Evolutionary conservation across 2,113 vertebrate species (phyloP).

Genomic region (Notothenia rossii): DNA sequence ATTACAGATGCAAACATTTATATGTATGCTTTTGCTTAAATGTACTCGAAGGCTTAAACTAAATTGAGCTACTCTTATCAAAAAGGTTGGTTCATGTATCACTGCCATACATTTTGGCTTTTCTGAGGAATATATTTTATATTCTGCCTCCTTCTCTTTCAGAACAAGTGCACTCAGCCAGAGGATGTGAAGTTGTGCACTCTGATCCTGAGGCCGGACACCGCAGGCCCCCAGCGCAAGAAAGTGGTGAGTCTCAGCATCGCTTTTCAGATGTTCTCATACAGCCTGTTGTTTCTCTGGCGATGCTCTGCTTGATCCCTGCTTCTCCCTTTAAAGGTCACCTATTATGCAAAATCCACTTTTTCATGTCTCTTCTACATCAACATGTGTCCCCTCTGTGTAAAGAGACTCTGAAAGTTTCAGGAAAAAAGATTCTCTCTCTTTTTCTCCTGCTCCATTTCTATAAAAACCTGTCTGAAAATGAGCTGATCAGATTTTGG

Average conservation of each 20-base stretch:
- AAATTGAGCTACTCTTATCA: background rate
- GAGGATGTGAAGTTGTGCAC: conserved; percentile 85
- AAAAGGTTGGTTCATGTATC: background rate
- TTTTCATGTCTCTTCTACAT: too few relatives aligned
- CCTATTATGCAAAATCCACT: too few relatives aligned
- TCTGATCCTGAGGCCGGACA: conserved; percentile 76
- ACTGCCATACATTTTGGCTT: background rate
- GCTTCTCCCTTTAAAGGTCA: background rate
- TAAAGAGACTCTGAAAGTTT: too few relatives aligned
- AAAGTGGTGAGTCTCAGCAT: conserved; percentile 77
- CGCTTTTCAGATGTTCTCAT: background rate
- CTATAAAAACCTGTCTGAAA: too few relatives aligned
- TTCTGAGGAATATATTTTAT: background rate
- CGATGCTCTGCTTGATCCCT: conserved; percentile 1
- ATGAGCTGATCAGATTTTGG: too few relatives aligned
- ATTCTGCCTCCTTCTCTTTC: conserved; percentile 17
- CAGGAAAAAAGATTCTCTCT: too few relatives aligned
- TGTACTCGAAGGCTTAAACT: background rate
- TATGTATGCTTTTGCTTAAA: background rate
- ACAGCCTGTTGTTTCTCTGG: background rate
- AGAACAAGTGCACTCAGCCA: conserved; percentile 86
- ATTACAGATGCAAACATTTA: too few relatives aligned
- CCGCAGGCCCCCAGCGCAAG: conserved; percentile 75
- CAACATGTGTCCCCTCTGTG: too few relatives aligned
- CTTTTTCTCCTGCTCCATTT: too few relatives aligned